Conservation (phyloP, 1,140 invertebrate species). For the Drosophila malerkotliana region DNA sequence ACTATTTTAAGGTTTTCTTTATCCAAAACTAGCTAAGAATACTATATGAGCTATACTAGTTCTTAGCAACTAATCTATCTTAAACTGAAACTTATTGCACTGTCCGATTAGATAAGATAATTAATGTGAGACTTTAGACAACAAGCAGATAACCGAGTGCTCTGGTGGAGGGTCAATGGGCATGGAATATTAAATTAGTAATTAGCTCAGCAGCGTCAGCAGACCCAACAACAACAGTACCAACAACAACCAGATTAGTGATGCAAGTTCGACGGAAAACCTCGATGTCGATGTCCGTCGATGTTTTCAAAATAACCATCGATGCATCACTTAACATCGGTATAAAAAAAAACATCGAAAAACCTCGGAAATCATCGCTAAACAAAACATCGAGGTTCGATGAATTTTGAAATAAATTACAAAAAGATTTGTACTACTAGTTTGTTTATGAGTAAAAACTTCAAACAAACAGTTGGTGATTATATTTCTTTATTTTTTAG, state of each 20-base stretch:
- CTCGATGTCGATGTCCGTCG: no score
- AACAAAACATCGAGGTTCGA: no score
- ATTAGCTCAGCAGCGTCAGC: slow-evolving; percentile 35
- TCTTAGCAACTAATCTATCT: slow-evolving; percentile 47
- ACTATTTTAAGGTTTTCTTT: not conserved
- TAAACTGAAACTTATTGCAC: slow-evolving; percentile 48
- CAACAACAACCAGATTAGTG: slow-evolving; percentile 32
- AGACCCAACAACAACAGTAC: slow-evolving; percentile 6
- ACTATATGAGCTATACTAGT: slow-evolving; percentile 9
- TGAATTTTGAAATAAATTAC: no score
- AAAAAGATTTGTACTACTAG: no score
- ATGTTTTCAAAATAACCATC: no score
- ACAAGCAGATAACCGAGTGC: slow-evolving; percentile 37
- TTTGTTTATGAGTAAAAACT: no score
- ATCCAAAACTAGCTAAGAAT: slow-evolving; percentile 12
- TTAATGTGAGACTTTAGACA: slow-evolving; percentile 49
- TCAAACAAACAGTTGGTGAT: no score
- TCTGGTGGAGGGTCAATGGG: slow-evolving; percentile 32
- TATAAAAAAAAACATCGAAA: no score
- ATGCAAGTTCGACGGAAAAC: no score
- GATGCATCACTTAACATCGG: no score
- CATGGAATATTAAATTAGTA: slow-evolving; percentile 52
- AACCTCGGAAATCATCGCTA: no score
- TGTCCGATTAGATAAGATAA: slow-evolving; percentile 50
- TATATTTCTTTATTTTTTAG: no score